Conservation (phyloP, 2,888 invertebrate species). For the Nemurella pictetii region DNA sequence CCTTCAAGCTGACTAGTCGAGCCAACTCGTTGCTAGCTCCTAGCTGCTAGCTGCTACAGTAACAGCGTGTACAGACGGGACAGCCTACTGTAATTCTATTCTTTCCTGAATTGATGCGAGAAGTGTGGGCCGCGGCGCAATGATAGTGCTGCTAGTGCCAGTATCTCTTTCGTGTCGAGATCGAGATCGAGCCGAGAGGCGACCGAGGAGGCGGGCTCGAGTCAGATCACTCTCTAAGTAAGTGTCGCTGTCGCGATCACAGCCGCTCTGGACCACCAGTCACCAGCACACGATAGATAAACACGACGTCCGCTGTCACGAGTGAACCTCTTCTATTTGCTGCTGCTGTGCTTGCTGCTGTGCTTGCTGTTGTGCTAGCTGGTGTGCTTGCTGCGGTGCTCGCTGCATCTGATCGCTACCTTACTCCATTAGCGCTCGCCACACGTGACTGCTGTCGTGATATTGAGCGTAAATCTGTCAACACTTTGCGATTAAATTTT, state of each 20-base stretch:
- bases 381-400: no score
- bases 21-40: no score
- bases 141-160: background rate
- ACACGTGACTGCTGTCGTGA: background rate
- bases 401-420: background rate
- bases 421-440: background rate
- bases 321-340: background rate
- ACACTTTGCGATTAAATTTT: background rate
- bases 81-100: background rate
- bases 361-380: no score
- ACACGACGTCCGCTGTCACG: background rate
- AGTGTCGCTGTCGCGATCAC: background rate
- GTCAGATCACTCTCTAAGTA: background rate
- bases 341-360: background rate
- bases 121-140: background rate
- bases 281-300: background rate
- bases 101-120: background rate
- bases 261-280: background rate
- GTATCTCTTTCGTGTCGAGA: background rate
- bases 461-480: background rate
- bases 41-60: background rate
- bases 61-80: background rate
- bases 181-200: background rate
- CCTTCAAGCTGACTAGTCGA: background rate
- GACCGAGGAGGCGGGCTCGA: background rate